Percentiles rank a stretch among this genome's conserved stretches.
phyloP scores from a whole-genome alignment of 2,113 vertebrate species.

The Cyphomyrus plagiostoma region DNA sequence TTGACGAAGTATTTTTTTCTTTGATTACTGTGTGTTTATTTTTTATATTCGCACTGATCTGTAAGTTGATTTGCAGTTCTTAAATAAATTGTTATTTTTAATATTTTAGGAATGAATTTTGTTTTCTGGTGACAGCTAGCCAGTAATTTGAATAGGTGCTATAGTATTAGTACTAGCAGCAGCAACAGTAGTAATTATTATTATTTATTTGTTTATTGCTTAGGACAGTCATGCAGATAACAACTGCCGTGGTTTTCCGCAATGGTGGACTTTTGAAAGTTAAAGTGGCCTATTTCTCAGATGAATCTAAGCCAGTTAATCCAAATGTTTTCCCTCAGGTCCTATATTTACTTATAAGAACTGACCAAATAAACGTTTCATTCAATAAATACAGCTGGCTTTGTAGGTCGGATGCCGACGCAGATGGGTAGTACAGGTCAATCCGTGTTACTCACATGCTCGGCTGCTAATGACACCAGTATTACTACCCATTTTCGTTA shows the following conservation, averaged over 20 bases:
- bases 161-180: neutral
- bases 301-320: neutral
- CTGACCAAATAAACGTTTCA: neutral
- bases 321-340: neutral
- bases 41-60: neutral
- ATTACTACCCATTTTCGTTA: neutral
- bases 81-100: neutral
- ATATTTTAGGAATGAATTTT: neutral
- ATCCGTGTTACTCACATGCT: neutral
- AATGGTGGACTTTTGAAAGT: slow-evolving; percentile 2
- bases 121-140: neutral
- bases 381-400: neutral
- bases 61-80: neutral
- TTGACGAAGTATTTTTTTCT: neutral
- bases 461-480: neutral
- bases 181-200: neutral
- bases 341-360: neutral
- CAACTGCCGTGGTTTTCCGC: neutral
- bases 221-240: neutral
- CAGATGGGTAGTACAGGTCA: neutral
- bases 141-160: neutral
- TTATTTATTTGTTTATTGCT: neutral
- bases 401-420: neutral
- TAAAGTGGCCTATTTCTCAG: neutral
- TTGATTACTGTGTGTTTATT: neutral